Evolutionary conservation across 2,113 vertebrate species (phyloP).

Genomic region (Aplodontia rufa): DNA sequence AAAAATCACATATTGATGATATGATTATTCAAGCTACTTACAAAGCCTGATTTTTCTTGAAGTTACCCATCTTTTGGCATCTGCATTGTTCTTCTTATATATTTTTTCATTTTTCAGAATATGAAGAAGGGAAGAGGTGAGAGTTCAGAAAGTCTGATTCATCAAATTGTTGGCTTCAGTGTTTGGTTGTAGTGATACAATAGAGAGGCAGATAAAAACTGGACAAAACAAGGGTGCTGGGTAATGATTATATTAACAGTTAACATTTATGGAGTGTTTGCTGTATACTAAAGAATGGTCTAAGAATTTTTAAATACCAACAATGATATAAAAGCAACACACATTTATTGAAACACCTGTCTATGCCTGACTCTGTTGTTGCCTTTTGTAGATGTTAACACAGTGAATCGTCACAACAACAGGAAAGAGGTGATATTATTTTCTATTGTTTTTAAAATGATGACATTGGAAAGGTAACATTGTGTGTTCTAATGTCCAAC

Average conservation of each 20-base stretch:
- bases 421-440: background rate
- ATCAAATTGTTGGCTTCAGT: background rate
- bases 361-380: background rate
- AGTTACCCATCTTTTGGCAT: background rate
- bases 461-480: background rate
- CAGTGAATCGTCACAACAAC: background rate
- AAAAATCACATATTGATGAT: background rate
- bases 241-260: background rate
- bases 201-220: background rate
- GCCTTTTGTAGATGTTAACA: background rate
- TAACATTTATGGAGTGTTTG: background rate
- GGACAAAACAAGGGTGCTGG: background rate
- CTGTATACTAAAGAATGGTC: background rate
- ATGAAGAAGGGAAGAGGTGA: background rate
- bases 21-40: background rate
- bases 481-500: background rate
- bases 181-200: background rate
- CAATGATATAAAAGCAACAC: background rate
- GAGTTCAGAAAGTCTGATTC: background rate
- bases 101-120: background rate
- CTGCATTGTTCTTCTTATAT: background rate
- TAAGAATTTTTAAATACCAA: background rate
- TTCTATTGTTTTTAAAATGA: background rate
- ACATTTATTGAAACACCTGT: background rate
- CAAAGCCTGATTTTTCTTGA: background rate